Evolutionary conservation across 2,797 vertebrate species (phyloP).

Genomic region (Schizopygopsis pylzovi): DNA sequence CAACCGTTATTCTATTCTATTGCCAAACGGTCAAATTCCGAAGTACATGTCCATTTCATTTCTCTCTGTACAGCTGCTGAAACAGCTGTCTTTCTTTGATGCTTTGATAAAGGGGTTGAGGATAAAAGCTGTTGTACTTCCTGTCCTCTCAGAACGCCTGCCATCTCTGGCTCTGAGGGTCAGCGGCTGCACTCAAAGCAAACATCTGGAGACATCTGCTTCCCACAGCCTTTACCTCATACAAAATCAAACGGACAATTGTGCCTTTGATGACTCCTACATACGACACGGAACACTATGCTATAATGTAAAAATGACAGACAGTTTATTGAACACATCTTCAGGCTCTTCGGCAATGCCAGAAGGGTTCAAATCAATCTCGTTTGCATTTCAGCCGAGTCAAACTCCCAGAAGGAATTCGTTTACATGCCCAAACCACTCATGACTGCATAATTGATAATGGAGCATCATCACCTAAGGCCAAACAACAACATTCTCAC

Average conservation of each 20-base stretch:
- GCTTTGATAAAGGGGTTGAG: slow-evolving; percentile 22
- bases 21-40: slow-evolving; percentile 48
- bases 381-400: slow-evolving; percentile 46
- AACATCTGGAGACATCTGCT: slow-evolving; percentile 51
- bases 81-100: slow-evolving; percentile 63
- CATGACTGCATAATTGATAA: slow-evolving; percentile 50
- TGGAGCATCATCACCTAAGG: slow-evolving; percentile 24
- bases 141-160: slow-evolving; percentile 56
- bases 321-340: background rate
- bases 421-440: slow-evolving; percentile 40
- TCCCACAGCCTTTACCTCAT: slow-evolving; percentile 25
- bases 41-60: slow-evolving; percentile 47
- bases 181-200: slow-evolving; percentile 42
- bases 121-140: slow-evolving; percentile 57
- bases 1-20: background rate
- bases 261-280: slow-evolving; percentile 18
- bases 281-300: background rate
- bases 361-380: slow-evolving; percentile 36
- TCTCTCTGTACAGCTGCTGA: slow-evolving; percentile 62
- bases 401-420: slow-evolving; percentile 45
- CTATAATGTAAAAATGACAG: background rate
- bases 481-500: slow-evolving; percentile 21
- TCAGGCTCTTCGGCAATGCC: background rate
- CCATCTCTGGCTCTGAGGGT: slow-evolving; percentile 56
- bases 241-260: slow-evolving; percentile 19